Base-by-base conservation (phyloP, 2,797 vertebrate species). In the Hippoglossus hippoglossus region DNA sequence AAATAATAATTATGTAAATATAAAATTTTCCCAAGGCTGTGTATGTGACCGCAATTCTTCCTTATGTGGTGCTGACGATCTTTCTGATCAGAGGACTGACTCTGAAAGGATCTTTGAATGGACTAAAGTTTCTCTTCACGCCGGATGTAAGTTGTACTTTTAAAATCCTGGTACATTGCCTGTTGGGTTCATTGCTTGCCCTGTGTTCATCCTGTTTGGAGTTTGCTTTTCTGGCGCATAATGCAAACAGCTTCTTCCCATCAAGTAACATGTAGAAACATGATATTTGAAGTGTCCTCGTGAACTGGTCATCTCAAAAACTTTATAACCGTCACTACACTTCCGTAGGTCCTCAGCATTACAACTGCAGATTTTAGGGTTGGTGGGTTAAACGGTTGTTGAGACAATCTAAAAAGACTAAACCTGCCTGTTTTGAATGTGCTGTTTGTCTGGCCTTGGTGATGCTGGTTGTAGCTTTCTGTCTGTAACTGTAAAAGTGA, bases 41-140 rank as follows among this genome's bases (percentile, higher is more conserved):
- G 54, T 98, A 97, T 36, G 4, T 98, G 81, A 98, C 97, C 13
- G 97, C 96, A 1, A 97, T 96, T 0, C 94, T 98, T 56, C 96
- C 96, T 0, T 98, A 97, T 2, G 0, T 97, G 1, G 95, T 98
- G 50, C 93, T 98, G 6, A 97, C 96, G 55, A 95, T 98, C 78
- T 98, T 98, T 80, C 93, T 98, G 63, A 95, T 98, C 79, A 94
- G 97, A 16, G 96, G 96, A 26, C 80, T 98, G 84, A 98, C 97
- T 0, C 85, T 98, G 64, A 97, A 98, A 80, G 96, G 96, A 0
- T 96, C 96, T 9, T 70, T 94, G 39, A 92, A 8, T 0, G 97
- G 97, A 69, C 89, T 98, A 1, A 91, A 84, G 50, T 98, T 95
- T 85, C 96, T 98, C 59, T 98, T 98, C 83, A 98, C 95, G 0